Conservation (phyloP, 2,113 vertebrate species). For the Otus sunia region DNA sequence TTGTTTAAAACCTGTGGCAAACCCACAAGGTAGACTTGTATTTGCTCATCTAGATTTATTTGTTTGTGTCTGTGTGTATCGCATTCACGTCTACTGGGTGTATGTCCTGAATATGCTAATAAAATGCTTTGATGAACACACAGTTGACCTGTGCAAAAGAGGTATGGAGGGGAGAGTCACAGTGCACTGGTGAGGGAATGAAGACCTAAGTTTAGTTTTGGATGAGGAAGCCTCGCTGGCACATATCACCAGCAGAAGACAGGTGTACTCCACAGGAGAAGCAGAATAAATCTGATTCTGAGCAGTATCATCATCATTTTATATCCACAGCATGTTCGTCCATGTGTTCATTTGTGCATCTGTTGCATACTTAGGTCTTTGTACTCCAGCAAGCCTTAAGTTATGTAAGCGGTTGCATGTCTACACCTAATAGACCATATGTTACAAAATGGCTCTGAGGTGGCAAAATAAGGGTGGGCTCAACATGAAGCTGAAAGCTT, state of each 20-base stretch:
- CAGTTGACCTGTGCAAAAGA: not conserved
- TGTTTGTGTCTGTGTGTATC: constrained; percentile 6
- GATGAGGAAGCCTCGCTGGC: constrained; percentile 13
- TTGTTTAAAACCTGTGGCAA: not conserved
- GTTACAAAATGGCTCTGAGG: not conserved
- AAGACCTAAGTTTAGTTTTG: constrained; percentile 42
- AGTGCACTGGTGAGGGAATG: not conserved
- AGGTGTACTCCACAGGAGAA: constrained; percentile 64
- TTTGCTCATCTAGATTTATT: constrained; percentile 38
- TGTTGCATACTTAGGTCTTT: constrained; percentile 51
- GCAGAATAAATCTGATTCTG: constrained; percentile 52
- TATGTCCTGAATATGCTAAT: not conserved
- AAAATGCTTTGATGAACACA: not conserved
- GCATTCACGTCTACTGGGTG: not conserved
- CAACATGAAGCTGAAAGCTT: not conserved
- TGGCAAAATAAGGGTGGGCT: constrained; percentile 14
- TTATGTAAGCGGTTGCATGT: constrained; percentile 32
- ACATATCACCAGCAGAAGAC: not conserved
- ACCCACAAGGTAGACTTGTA: not conserved
- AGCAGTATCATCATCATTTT: constrained; percentile 14
- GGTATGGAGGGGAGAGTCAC: not conserved
- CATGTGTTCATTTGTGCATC: constrained; percentile 29
- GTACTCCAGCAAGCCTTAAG: constrained; percentile 62
- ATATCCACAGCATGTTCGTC: constrained; percentile 31
- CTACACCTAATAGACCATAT: constrained; percentile 20